A percentile compares a stretch with the other conserved stretches of the same genome.
Evolutionary conservation across 2,113 vertebrate genomes (phyloP).

Genomic region (Peromyscus leucopus): DNA sequence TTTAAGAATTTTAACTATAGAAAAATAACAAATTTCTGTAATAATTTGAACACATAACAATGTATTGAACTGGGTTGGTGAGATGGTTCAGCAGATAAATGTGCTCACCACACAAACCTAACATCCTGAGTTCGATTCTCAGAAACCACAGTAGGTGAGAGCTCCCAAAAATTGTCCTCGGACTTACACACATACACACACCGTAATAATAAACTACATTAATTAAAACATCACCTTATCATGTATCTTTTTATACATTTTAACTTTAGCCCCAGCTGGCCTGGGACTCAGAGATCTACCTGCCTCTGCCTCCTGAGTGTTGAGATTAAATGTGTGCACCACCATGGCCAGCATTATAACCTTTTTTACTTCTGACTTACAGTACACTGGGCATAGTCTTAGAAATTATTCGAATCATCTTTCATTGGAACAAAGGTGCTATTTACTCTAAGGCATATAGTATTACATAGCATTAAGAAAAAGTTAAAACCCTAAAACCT

Average conservation of each 20-base stretch:
- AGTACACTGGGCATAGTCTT: background rate
- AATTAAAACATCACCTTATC: background rate
- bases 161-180: background rate
- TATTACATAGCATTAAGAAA: constrained; percentile 14
- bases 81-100: background rate
- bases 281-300: background rate
- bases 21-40: constrained; percentile 7
- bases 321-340: background rate
- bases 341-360: background rate
- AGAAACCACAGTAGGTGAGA: background rate
- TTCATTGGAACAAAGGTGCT: constrained; percentile 49
- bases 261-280: background rate
- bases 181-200: background rate
- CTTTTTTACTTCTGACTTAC: background rate
- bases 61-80: background rate
- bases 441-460: background rate
- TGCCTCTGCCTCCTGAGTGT: background rate
- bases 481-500: background rate
- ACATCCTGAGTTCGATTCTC: background rate
- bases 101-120: background rate
- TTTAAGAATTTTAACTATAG: background rate
- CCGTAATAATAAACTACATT: background rate
- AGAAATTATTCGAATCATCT: constrained; percentile 19
- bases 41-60: constrained; percentile 16
- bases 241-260: background rate